These are phyloP conservation scores for Rhingia campestris DNA, from an alignment of 2,888 invertebrate species.

Conservation along the genomic window DNA sequence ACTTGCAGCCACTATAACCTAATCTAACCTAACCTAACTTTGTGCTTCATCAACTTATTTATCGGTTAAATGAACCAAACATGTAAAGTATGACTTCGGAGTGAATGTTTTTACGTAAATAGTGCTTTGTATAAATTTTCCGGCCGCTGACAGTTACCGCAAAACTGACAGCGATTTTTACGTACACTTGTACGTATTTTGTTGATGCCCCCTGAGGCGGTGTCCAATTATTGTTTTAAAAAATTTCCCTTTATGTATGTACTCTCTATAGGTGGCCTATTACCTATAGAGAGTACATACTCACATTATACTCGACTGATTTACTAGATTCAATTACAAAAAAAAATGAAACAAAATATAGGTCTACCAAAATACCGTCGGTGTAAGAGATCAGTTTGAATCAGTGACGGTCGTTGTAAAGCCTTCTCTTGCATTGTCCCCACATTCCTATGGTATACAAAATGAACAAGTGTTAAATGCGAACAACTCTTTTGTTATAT, in stretches of 20 bases:
- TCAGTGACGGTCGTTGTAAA: neutral
- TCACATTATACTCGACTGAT: neutral
- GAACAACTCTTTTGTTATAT: neutral
- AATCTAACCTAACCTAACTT: no score
- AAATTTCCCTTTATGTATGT: no score
- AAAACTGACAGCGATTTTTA: conserved; percentile 8
- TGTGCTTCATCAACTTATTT: no score
- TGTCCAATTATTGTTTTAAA: conserved; percentile 28
- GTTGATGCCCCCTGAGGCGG: conserved; percentile 1
- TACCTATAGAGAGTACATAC: neutral
- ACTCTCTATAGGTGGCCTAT: no score
- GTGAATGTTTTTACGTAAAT: no score
- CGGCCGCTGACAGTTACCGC: conserved; percentile 14
- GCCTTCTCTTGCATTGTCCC: neutral
- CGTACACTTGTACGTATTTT: neutral
- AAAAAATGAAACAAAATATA: conserved; percentile 16
- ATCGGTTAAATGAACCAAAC: no score
- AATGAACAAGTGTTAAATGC: neutral
- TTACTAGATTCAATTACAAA: conserved; percentile 43
- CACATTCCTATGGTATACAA: neutral
- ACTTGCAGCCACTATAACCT: no score
- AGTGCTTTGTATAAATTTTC: neutral
- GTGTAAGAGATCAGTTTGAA: conserved; percentile 14
- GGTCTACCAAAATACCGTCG: neutral
- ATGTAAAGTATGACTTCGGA: no score